A percentile compares a stretch with the other conserved stretches of the same genome.
These are phyloP conservation scores for Apodemus agrarius DNA, from an alignment of 2,797 vertebrate genomes.

Conservation along the genomic window DNA sequence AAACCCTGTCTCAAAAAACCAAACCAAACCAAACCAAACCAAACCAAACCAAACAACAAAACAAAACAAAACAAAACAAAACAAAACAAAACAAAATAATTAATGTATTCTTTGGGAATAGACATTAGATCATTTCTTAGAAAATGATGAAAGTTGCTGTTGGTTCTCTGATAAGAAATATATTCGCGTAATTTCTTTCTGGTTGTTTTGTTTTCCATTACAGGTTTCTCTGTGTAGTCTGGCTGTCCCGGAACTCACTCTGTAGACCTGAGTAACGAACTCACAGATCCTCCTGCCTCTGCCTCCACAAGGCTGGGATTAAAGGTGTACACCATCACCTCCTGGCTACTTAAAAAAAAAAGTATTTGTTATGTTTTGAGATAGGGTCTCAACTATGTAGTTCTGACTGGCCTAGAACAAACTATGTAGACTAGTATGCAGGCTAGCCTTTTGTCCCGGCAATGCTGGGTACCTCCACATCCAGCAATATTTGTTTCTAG, in stretches of 20 bases:
- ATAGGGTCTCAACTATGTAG: neutral
- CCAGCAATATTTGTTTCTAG: neutral
- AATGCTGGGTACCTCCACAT: neutral
- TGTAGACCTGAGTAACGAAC: neutral
- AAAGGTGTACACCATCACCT: neutral
- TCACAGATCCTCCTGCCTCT: neutral
- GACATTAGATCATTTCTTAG: slow-evolving; percentile 21
- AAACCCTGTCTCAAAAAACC: too few species aligned
- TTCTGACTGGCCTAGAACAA: neutral
- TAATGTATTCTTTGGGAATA: slow-evolving; percentile 19
- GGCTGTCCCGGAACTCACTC: neutral
- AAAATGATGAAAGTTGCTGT: slow-evolving; percentile 34
- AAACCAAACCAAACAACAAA: too few species aligned
- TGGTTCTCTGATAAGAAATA: neutral
- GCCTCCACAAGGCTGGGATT: neutral
- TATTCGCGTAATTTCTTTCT: neutral
- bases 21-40: too few species aligned
- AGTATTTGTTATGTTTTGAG: neutral
- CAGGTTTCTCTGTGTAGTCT: neutral
- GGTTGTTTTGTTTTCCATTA: neutral
- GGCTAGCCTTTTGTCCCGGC: neutral
- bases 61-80: too few species aligned
- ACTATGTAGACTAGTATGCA: neutral
- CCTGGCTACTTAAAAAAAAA: neutral
- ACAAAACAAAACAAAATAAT: neutral